Conservation (phyloP, 1,140 invertebrate species). For the Drosophila tristis region DNA sequence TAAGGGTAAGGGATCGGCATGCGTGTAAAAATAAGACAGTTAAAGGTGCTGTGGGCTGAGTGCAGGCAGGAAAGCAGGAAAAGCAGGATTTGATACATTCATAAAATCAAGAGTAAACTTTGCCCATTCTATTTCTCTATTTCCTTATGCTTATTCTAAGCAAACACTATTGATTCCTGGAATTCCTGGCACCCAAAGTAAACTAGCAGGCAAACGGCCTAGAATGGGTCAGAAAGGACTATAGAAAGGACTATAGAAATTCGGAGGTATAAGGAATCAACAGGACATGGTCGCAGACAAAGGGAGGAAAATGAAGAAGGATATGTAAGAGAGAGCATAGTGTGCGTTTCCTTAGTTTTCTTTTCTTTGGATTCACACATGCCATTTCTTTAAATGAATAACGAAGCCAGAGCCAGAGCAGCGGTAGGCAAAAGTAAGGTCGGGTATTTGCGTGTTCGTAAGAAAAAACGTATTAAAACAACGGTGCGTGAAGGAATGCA, state of each 20-base stretch:
- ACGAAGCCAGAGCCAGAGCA: constrained; percentile 7
- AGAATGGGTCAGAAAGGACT: constrained; percentile 21
- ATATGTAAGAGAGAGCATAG: constrained; percentile 9
- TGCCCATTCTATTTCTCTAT: constrained; percentile 48
- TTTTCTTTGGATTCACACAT: neutral
- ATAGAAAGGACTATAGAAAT: constrained; percentile 23
- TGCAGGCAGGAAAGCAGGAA: constrained; percentile 7
- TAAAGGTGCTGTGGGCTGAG: constrained; percentile 4
- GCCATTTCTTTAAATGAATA: neutral
- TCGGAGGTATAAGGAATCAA: constrained; percentile 26
- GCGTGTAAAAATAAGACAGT: constrained; percentile 53
- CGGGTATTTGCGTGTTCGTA: constrained; percentile 16
- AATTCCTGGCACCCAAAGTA: constrained; percentile 34
- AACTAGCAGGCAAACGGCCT: constrained; percentile 23
- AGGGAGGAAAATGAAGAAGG: constrained; percentile 1
- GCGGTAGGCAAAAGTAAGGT: constrained; percentile 3
- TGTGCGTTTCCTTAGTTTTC: constrained; percentile 16
- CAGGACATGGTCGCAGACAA: constrained; percentile 15
- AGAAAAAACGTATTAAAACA: constrained; percentile 64
- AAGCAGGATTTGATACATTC: constrained; percentile 14
- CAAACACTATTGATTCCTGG: constrained; percentile 46
- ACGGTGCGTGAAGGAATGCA: constrained; percentile 57
- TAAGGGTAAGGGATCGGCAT: constrained; percentile 4
- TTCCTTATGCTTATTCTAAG: constrained; percentile 64
- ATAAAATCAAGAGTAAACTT: constrained; percentile 24